A percentile compares a stretch with the other conserved stretches of the same genome.
These are phyloP conservation scores for Oscheius sp. DNA, from an alignment of 2,888 invertebrate species.

Conservation along the genomic window DNA sequence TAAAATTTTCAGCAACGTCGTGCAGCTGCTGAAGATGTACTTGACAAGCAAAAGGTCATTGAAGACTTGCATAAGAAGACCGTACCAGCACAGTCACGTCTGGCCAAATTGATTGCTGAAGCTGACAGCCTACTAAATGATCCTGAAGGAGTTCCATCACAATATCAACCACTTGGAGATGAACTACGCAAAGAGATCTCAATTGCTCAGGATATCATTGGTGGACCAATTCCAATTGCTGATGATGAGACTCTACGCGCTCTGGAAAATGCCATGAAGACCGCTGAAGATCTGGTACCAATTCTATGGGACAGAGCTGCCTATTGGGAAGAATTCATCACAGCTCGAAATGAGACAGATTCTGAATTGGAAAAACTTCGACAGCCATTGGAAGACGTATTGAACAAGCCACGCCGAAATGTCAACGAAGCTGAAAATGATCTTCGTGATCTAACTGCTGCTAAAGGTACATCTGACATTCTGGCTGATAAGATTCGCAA, in stretches of 20 bases:
- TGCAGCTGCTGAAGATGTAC: slow-evolving; percentile 47
- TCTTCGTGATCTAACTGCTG: slow-evolving; percentile 39
- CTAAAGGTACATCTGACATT: slow-evolving; percentile 40
- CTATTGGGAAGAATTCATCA: slow-evolving; percentile 56
- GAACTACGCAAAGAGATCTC: slow-evolving; percentile 43
- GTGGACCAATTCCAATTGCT: slow-evolving; percentile 12
- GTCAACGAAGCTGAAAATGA: slow-evolving; percentile 42
- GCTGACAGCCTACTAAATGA: slow-evolving; percentile 48
- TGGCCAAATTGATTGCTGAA: slow-evolving; percentile 51
- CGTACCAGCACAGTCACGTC: slow-evolving; percentile 40
- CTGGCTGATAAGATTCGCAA: slow-evolving; percentile 46
- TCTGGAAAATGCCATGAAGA: slow-evolving; percentile 41
- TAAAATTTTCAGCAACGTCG: slow-evolving; percentile 40
- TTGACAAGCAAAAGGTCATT: slow-evolving; percentile 44
- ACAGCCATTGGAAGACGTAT: slow-evolving; percentile 44
- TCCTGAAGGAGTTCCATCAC: slow-evolving; percentile 52
- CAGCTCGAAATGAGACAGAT: slow-evolving; percentile 56
- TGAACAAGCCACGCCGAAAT: slow-evolving; percentile 39
- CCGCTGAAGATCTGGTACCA: slow-evolving; percentile 46
- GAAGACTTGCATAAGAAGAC: slow-evolving; percentile 45
- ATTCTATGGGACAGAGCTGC: slow-evolving; percentile 52
- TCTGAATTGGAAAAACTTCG: slow-evolving; percentile 52
- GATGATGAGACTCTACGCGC: slow-evolving; percentile 42
- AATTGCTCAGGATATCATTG: slow-evolving; percentile 38
- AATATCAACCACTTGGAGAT: slow-evolving; percentile 47